A percentile compares a stretch with the other conserved stretches of the same genome.
Evolutionary conservation across 2,888 invertebrate genomes (phyloP).

Genomic region (Marronus borbonicus): DNA sequence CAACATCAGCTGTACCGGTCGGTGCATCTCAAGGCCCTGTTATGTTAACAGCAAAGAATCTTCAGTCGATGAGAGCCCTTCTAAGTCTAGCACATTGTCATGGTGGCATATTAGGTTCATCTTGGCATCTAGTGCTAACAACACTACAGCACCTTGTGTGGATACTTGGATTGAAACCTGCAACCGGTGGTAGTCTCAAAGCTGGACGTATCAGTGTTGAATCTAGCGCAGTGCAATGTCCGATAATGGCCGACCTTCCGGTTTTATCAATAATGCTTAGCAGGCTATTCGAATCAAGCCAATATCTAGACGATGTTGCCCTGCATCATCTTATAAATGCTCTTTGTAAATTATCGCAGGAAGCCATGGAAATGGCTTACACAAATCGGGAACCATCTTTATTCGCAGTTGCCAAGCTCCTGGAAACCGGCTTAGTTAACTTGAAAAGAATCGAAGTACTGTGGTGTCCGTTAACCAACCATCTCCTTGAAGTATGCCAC

Average conservation of each 20-base stretch:
- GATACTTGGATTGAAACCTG: conserved; percentile 96
- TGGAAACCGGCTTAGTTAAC: conserved; percentile 97
- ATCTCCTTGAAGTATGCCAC: conserved; percentile 95
- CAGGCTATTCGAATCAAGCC: conserved; percentile 94
- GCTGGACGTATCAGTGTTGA: conserved; percentile 86
- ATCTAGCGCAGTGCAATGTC: conserved; percentile 91
- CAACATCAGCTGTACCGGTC: conserved; percentile 84
- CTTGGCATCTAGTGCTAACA: conserved; percentile 96
- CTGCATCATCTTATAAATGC: conserved; percentile 97
- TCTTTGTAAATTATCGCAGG: conserved; percentile 94
- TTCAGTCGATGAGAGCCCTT: conserved; percentile 95
- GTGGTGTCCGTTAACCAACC: conserved; percentile 96
- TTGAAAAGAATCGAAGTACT: conserved; percentile 93
- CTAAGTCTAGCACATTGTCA: conserved; percentile 92
- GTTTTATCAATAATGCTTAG: conserved; percentile 92
- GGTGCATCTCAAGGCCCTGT: conserved; percentile 91
- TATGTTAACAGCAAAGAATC: conserved; percentile 97
- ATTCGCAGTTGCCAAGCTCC: conserved; percentile 97
- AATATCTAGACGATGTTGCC: conserved; percentile 93
- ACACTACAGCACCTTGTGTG: conserved; percentile 94
- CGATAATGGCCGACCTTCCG: conserved; percentile 96
- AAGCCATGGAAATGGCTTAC: conserved; percentile 97
- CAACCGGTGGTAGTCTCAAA: conserved; percentile 93
- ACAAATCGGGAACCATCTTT: conserved; percentile 96
- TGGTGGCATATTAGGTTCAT: conserved; percentile 91